phyloP scores from a whole-genome alignment of 2,797 vertebrate species.

The Percopsis omiscomaycus region DNA sequence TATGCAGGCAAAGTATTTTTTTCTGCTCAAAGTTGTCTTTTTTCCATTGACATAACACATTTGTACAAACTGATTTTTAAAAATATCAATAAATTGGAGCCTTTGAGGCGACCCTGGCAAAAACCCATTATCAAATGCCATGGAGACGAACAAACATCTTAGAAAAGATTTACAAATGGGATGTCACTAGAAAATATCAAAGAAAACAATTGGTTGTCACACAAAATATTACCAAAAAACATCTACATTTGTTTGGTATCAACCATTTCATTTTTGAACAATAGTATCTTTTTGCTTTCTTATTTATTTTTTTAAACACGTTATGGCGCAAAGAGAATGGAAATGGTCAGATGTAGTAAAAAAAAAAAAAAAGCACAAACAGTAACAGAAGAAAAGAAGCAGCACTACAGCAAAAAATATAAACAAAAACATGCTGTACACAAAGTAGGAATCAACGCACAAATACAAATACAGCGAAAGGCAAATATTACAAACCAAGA shows the following conservation, averaged over 20 bases:
- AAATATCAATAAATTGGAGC: constrained; percentile 96
- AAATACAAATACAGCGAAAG: constrained; percentile 78
- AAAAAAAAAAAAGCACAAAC: constrained; percentile 66
- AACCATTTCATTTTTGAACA: constrained; percentile 71
- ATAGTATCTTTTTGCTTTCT: constrained; percentile 59
- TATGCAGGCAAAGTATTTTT: constrained; percentile 94
- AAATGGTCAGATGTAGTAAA: constrained; percentile 66
- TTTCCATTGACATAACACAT: constrained; percentile 91
- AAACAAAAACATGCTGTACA: constrained; percentile 81
- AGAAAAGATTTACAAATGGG: constrained; percentile 99
- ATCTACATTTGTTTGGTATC: constrained; percentile 80
- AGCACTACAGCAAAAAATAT: constrained; percentile 73
- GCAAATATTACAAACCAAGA: constrained; percentile 78
- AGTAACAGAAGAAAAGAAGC: constrained; percentile 69
- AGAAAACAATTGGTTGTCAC: constrained; percentile 77
- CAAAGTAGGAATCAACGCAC: constrained; percentile 76
- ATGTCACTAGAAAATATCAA: constrained; percentile 96
- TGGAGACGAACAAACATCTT: constrained; percentile 87
- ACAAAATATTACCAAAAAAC: constrained; percentile 83
- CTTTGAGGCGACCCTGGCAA: constrained; percentile 95
- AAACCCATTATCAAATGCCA: constrained; percentile 93
- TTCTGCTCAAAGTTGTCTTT: constrained; percentile 71
- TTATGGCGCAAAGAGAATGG: constrained; percentile 73
- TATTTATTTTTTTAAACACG: constrained; percentile 57
- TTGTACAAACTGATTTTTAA: constrained; percentile 99